phyloP scores from a whole-genome alignment of 2,797 vertebrate species.

The Loris lydekkerianus region DNA sequence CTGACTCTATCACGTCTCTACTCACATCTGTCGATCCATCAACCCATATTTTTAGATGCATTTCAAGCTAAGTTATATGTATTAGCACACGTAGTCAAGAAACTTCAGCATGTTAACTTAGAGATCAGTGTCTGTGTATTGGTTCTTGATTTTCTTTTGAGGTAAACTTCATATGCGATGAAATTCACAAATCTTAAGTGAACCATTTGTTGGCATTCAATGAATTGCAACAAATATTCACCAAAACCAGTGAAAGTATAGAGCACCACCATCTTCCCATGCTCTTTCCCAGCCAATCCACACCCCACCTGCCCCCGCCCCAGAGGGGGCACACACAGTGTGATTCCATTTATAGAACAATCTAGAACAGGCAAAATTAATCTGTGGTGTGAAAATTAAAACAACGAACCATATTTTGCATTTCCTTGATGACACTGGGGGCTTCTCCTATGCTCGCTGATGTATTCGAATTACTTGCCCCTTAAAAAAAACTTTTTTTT shows the following conservation, averaged over 20 bases:
- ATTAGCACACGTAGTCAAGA: background rate
- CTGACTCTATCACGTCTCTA: no score
- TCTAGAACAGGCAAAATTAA: background rate
- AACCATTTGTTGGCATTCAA: background rate
- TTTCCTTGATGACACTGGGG: rapidly evolving
- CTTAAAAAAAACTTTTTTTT: background rate
- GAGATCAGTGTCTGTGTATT: background rate
- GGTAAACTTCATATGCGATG: background rate
- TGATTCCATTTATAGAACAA: no score
- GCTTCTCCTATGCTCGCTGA: rapidly evolving
- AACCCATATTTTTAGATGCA: background rate
- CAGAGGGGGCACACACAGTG: no score
- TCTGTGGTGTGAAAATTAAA: background rate
- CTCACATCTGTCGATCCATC: background rate
- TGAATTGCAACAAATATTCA: background rate
- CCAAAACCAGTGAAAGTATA: background rate
- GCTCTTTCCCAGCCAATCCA: no score
- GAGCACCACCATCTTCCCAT: no score
- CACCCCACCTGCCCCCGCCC: background rate
- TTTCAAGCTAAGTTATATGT: background rate
- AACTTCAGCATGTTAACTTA: background rate
- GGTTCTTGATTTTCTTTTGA: background rate
- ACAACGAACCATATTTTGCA: rapidly evolving
- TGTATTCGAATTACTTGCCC: background rate
- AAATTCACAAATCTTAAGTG: background rate